phyloP scores from a whole-genome alignment of 53 echinoderm and acorn worm species.

The Apostichopus leukothele region DNA sequence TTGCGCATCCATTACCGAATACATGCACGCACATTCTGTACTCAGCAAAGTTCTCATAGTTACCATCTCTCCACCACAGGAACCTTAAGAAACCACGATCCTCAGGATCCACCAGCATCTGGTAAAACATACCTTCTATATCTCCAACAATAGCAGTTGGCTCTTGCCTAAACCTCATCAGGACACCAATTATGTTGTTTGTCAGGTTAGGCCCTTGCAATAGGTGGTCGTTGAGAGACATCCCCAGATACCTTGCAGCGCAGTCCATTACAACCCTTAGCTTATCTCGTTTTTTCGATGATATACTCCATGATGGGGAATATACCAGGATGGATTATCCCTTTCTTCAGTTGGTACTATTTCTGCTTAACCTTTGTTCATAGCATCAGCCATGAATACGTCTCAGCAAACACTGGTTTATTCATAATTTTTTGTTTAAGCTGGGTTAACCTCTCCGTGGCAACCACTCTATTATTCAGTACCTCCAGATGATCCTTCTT shows the following conservation, averaged over 20 bases:
- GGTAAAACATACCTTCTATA: slow-evolving; percentile 71
- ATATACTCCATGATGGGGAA: slow-evolving; percentile 63
- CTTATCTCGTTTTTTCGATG: slow-evolving; percentile 55
- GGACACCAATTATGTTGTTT: slow-evolving; percentile 55
- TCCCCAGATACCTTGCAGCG: slow-evolving; percentile 54
- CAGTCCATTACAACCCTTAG: slow-evolving; percentile 53
- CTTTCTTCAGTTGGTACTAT: background rate
- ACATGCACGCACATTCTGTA: slow-evolving; percentile 67
- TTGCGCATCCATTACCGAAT: slow-evolving; percentile 66
- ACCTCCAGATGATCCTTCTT: slow-evolving; percentile 47
- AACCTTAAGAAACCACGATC: slow-evolving; percentile 61
- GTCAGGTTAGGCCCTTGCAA: slow-evolving; percentile 66
- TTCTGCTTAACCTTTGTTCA: slow-evolving; percentile 19
- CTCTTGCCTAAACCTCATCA: slow-evolving; percentile 57
- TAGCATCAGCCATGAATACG: slow-evolving; percentile 6
- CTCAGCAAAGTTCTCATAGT: slow-evolving; percentile 33
- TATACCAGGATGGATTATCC: slow-evolving; percentile 50
- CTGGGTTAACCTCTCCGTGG: slow-evolving; percentile 32
- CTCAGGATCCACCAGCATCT: slow-evolving; percentile 51
- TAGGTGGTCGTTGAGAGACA: slow-evolving; percentile 56
- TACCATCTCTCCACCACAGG: slow-evolving; percentile 67
- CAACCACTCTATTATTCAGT: slow-evolving; percentile 53
- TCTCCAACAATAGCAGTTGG: slow-evolving; percentile 60
- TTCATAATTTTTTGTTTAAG: slow-evolving; percentile 22
- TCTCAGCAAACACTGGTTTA: slow-evolving; percentile 18